Percentiles rank a stretch among this genome's conserved stretches.
Evolutionary conservation across 2,113 vertebrate species (phyloP).

Genomic region (Ceuthmochares aereus): DNA sequence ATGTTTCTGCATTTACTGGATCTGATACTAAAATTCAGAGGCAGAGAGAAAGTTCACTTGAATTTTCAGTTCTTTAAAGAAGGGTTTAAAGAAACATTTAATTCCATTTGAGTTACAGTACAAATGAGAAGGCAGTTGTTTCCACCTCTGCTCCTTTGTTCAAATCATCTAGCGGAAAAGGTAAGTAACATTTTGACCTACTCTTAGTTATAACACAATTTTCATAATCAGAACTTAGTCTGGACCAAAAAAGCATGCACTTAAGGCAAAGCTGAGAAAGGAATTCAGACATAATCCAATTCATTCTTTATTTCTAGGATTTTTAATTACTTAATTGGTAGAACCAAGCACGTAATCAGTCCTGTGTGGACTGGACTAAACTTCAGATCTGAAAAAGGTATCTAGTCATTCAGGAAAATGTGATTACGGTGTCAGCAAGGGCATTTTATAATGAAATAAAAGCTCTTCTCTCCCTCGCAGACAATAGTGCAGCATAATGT

Average conservation of each 20-base stretch:
- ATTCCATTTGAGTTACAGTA: background rate
- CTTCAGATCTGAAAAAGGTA: background rate
- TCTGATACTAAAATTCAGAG: background rate
- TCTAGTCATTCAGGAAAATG: background rate
- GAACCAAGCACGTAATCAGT: background rate
- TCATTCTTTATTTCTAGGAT: background rate
- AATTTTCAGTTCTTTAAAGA: background rate
- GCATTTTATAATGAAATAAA: background rate
- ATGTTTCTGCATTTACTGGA: background rate
- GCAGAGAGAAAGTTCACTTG: background rate
- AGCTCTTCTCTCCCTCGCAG: background rate
- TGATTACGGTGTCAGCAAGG: background rate
- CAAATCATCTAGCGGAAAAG: conserved; percentile 15
- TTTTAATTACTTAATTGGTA: background rate
- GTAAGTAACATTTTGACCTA: background rate
- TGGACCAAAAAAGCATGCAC: background rate
- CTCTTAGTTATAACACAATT: background rate
- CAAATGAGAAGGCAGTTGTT: background rate
- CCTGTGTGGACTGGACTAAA: background rate
- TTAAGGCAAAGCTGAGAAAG: background rate
- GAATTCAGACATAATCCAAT: background rate
- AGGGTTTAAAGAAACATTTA: background rate
- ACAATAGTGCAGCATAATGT: background rate
- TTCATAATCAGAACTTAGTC: conserved; percentile 15
- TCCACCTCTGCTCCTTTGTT: background rate